These are phyloP conservation scores for Nomada fabriciana DNA, from an alignment of 2,888 invertebrate species.

Conservation along the genomic window DNA sequence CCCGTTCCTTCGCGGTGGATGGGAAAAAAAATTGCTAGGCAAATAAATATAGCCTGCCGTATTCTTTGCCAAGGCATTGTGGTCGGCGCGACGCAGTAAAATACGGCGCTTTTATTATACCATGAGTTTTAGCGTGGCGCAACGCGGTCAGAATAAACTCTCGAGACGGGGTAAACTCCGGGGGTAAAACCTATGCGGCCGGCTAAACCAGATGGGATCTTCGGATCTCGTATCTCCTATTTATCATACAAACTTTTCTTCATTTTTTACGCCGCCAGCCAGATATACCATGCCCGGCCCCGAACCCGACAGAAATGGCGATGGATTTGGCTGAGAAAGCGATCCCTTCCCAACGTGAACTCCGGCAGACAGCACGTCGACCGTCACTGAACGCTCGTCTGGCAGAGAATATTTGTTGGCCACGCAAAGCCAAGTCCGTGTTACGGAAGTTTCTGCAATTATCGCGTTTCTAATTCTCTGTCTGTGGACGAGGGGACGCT, in stretches of 20 bases:
- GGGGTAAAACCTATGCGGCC: constrained; percentile 58
- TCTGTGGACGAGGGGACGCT: not conserved
- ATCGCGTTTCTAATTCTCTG: not conserved
- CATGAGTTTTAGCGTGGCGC: constrained; percentile 74
- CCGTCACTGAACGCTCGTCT: not conserved
- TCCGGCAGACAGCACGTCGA: not conserved
- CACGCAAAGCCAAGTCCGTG: constrained; percentile 9
- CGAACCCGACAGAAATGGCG: constrained; percentile 1
- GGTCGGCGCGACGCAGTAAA: constrained; percentile 73
- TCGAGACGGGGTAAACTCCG: constrained; percentile 63
- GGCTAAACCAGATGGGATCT: constrained; percentile 62
- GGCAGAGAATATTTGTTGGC: not conserved
- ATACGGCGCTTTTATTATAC: constrained; percentile 79
- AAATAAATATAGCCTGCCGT: constrained; percentile 76
- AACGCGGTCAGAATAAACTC: constrained; percentile 69
- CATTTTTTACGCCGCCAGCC: constrained; percentile 50
- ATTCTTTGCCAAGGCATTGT: constrained; percentile 78
- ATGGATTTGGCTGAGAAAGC: constrained; percentile 34
- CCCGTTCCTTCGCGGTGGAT: constrained; percentile 34
- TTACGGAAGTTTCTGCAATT: constrained; percentile 11
- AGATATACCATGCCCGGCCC: not conserved
- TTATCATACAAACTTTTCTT: constrained; percentile 60
- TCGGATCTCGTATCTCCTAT: constrained; percentile 60
- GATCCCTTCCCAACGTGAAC: not conserved
- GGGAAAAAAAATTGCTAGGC: constrained; percentile 55